phyloP scores from a whole-genome alignment of 2,888 invertebrate species.

The Ochropleura leucogaster region DNA sequence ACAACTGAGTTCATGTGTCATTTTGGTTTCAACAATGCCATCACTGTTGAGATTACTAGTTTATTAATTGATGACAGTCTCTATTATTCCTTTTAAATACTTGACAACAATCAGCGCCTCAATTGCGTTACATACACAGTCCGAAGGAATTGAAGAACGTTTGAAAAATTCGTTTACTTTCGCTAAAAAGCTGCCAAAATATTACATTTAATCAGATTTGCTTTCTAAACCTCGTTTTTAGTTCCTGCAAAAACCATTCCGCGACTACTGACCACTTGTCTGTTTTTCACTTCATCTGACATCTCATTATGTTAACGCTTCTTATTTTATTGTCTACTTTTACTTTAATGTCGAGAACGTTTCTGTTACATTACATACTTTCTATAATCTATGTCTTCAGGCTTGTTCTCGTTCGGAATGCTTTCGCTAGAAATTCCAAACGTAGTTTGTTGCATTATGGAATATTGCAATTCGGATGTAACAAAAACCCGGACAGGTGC shows the following conservation, averaged over 20 bases:
- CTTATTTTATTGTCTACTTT: slow-evolving; percentile 50
- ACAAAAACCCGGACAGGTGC: slow-evolving; percentile 28
- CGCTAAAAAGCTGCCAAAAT: neutral
- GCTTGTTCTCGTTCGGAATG: slow-evolving; percentile 51
- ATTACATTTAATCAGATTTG: neutral
- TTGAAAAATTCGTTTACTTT: neutral
- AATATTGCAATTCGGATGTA: slow-evolving; percentile 17
- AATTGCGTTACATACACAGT: neutral
- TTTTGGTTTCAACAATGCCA: slow-evolving; percentile 36
- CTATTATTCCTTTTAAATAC: neutral
- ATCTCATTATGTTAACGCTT: slow-evolving; percentile 36
- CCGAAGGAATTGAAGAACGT: neutral
- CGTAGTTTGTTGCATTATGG: slow-evolving; percentile 35
- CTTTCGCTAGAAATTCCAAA: slow-evolving; percentile 50
- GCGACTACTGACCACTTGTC: neutral
- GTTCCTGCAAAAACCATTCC: slow-evolving; percentile 8
- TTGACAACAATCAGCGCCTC: neutral
- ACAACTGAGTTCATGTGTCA: slow-evolving; percentile 29
- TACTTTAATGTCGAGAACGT: slow-evolving; percentile 48
- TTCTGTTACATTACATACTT: slow-evolving; percentile 55
- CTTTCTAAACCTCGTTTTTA: slow-evolving; percentile 18
- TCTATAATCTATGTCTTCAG: slow-evolving; percentile 60
- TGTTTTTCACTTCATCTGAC: slow-evolving; percentile 21
- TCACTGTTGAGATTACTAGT: slow-evolving; percentile 40
- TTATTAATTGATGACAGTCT: slow-evolving; percentile 23